Percentiles rank a stretch among this genome's conserved stretches.
Evolutionary conservation across 2,797 vertebrate species (phyloP).

Genomic region (Microctenopoma steveboyesi): DNA sequence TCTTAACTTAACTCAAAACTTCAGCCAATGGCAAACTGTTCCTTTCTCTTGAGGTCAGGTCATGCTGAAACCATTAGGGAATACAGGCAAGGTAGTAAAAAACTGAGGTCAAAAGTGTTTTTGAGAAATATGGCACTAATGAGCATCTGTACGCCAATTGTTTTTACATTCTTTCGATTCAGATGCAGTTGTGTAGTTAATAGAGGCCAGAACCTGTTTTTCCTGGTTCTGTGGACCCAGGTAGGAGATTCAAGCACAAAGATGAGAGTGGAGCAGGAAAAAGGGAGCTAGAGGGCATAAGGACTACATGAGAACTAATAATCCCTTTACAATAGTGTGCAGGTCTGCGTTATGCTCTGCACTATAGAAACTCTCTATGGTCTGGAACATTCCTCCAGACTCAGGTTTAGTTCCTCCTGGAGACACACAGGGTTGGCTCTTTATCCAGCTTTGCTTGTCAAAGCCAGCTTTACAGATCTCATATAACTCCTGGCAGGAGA

Average conservation of each 20-base stretch:
- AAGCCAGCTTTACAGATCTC: conserved; percentile 66
- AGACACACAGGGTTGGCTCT: conserved; percentile 70
- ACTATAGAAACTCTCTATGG: conserved; percentile 68
- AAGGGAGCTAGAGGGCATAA: conserved; percentile 45
- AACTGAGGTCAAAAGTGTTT: conserved; percentile 45
- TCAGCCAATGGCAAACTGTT: conserved; percentile 62
- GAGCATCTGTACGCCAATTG: conserved; percentile 19
- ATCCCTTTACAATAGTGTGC: conserved; percentile 76
- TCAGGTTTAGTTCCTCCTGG: conserved; percentile 79
- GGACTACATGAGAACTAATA: conserved; percentile 76
- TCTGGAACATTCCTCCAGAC: conserved; percentile 73
- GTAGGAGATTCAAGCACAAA: conserved; percentile 69
- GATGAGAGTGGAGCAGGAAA: conserved; percentile 50
- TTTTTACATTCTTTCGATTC: conserved; percentile 28
- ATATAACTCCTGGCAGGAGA: conserved; percentile 56
- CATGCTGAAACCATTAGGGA: conserved; percentile 56
- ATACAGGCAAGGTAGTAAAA: conserved; percentile 34
- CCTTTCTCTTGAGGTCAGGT: conserved; percentile 51
- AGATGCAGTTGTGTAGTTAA: conserved; percentile 51
- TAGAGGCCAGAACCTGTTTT: conserved; percentile 53
- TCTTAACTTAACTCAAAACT: conserved; percentile 55
- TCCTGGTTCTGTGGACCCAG: conserved; percentile 52
- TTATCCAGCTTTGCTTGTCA: conserved; percentile 62
- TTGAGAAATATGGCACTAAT: conserved; percentile 38
- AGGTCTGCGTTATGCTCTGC: conserved; percentile 66